Evolutionary conservation across 2,888 invertebrate species (phyloP), one percentile per base, ranked within the genome.

Genomic region (Plemyria rubiginata): DNA sequence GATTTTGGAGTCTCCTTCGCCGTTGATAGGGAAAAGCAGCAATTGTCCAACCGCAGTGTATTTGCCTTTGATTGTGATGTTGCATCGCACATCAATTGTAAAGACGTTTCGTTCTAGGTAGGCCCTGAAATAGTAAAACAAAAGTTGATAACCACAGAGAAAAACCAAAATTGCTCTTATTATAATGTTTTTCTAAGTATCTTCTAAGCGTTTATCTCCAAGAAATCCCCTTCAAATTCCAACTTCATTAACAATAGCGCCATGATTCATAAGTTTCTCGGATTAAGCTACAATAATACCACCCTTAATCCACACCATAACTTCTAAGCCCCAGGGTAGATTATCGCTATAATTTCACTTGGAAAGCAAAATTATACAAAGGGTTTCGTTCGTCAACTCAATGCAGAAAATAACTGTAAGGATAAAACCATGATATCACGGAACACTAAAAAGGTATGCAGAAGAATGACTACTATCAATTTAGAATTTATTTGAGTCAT

Each of bases 21-120:
- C 92, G 40, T 92, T 92, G 61, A 92, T 92, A 4, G 92, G 92
- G 71, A 92, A 92, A 1, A 92, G 77, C 13, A 92, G 77, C 11
- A 92, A 67, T 68, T 92, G 81, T 0, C 92, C 92, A 28, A 86
- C 89, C 2, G 92, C 92, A 0, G 90, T 92, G 70, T 92, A 92
- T 75, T 88, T 92, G 15, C 92, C 92, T 74, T 88, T 92, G 66
- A 92, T 92, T 1, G 92, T 92, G 55, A 92, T 89, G 70, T 92
- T 92, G 72, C 92, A 92, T 43, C 80, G 80, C 22, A 89, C 87
- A 64, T 92, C 90, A 70, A 92, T 75, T 53, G 73, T 71, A 69
- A 92, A 92, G 32, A 89, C 65, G 72, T 92, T 92, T 67, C 84
- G 86, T 66, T 92, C 92, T 32, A 92, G 66, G 67, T 77, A 85